These are phyloP conservation scores for Hyla sarda DNA, from an alignment of 2,113 vertebrate species.

Conservation along the genomic window DNA sequence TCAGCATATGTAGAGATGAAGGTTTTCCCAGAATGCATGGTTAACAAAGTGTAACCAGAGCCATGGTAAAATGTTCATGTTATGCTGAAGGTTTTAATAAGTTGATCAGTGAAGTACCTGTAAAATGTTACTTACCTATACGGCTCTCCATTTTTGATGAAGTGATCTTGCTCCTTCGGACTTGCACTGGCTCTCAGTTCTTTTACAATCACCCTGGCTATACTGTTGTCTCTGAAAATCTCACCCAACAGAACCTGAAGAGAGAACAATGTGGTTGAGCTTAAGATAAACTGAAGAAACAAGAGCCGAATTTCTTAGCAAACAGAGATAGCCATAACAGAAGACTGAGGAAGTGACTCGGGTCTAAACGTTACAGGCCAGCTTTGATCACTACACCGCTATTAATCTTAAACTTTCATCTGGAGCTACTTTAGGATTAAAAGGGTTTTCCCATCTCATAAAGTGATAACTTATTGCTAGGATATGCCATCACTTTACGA, in stretches of 20 bases:
- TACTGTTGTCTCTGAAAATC: constrained; percentile 88
- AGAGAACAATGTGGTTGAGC: constrained; percentile 27
- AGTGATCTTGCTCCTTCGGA: constrained; percentile 90
- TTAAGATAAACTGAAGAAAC: constrained; percentile 61
- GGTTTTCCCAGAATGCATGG: too few relatives aligned
- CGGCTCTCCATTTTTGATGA: constrained; percentile 92
- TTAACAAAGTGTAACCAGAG: too few relatives aligned
- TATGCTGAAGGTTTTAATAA: not conserved
- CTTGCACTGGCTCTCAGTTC: constrained; percentile 91
- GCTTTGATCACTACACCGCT: not conserved
- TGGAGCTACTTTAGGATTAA: not conserved
- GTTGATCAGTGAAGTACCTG: not conserved
- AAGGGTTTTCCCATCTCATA: not conserved
- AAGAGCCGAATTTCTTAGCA: constrained; percentile 66
- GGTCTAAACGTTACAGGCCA: not conserved
- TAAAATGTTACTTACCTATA: constrained; percentile 82
- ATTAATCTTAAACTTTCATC: not conserved
- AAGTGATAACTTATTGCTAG: not conserved
- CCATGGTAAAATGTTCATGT: not conserved
- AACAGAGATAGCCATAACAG: constrained; percentile 67
- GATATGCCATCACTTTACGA: too few relatives aligned
- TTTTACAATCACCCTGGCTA: constrained; percentile 88
- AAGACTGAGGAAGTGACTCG: not conserved
- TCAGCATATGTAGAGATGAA: too few relatives aligned
- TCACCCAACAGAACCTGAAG: constrained; percentile 92